phyloP scores from a whole-genome alignment of 2,113 vertebrate species.

The Loxodonta africana region DNA sequence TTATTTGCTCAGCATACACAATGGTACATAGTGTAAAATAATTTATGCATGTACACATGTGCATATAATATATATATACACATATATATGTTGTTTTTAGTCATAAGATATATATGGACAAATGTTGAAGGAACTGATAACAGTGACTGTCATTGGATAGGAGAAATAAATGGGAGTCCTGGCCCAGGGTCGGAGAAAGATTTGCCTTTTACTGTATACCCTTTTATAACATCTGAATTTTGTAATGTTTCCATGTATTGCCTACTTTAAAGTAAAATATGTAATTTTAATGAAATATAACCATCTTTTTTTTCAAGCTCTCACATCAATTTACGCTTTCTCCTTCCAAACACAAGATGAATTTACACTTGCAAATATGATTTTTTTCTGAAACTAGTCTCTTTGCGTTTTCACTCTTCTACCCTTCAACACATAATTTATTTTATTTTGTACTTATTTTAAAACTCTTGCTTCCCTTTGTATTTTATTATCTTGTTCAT shows the following conservation, averaged over 20 bases:
- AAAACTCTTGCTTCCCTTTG: neutral
- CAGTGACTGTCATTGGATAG: neutral
- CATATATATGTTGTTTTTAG: too few species aligned
- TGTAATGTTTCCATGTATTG: neutral
- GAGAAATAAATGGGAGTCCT: neutral
- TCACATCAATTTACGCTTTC: neutral
- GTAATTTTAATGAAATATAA: too few species aligned
- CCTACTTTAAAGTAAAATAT: too few species aligned
- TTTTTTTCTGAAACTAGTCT: conserved; percentile 21
- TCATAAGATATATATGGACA: neutral
- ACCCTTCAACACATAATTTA: neutral
- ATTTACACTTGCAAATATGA: neutral
- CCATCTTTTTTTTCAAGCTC: neutral
- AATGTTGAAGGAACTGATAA: neutral
- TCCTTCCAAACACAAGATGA: neutral
- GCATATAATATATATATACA: neutral
- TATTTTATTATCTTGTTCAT: neutral
- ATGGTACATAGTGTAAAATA: neutral
- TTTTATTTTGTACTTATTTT: neutral
- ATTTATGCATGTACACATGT: neutral
- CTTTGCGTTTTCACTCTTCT: neutral
- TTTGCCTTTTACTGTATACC: neutral
- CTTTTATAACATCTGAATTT: neutral
- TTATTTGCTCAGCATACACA: too few species aligned
- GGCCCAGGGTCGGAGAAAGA: neutral